Evolutionary conservation across 2,888 invertebrate species (phyloP), one percentile per base, ranked within the genome.

Genomic region (Notodonta dromedarius): DNA sequence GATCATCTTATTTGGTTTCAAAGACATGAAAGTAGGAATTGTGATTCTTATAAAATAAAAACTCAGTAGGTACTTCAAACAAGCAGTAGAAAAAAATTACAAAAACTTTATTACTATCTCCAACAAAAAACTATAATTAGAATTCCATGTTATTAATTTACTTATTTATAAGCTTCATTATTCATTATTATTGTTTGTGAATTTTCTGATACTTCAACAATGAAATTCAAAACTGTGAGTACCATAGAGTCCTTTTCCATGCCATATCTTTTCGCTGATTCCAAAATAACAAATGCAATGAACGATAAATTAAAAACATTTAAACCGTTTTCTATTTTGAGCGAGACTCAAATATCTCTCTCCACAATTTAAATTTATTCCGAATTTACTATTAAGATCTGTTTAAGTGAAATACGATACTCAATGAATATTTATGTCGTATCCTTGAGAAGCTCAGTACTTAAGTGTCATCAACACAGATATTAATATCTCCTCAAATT

Each of bases 361-460:
- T 12, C 12, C 9, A 11, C n/a, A 46, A 46, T 46, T 46, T 46
- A n/a, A 46, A n/a, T 46, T 46, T n/a, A 46, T 46, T 46, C 46
- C 5, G 46, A n/a, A 13, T n/a, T 46, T n/a, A 46, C 46, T 46
- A 46, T 46, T n/a, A 46, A 46, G 42, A 9, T 42, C 42, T 42
- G 4, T 9, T 42, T 42, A 4, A 42, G 42, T 11, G 12, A 9
- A 42, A 11, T 0, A 42, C 0, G 46, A 46, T 42, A 42, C 42
- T 35, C 42, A 42, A 42, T 46, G 46, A 46, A 46, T 46, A 46
- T 46, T 46, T n/a, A 46, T 46, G 46, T 46, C 46, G 46, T n/a
- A n/a, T 46, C n/a, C n/a, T 44, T 9, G 9, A 12, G 44, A 46
- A 46, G 46, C 46, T 46, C 6, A 5, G 5, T 46, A 5, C 46